These are phyloP conservation scores for Cyclophora albipunctata DNA, from an alignment of 2,888 invertebrate species.

Conservation along the genomic window DNA sequence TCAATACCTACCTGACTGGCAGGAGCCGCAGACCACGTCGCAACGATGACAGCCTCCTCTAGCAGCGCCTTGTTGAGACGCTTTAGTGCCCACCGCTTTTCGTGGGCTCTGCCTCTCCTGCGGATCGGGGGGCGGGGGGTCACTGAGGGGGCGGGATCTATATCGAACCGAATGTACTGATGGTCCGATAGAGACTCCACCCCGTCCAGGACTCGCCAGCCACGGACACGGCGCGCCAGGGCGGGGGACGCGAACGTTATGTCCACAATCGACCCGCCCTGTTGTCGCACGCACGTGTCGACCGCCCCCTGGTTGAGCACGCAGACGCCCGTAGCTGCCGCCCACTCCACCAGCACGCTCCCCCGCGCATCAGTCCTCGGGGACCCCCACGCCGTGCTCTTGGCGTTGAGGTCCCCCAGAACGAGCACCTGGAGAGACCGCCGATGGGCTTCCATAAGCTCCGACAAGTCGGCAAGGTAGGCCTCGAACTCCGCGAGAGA, in stretches of 20 bases:
- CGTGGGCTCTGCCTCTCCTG: too few species aligned
- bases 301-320: neutral
- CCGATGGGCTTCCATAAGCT: neutral
- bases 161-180: neutral
- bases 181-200: neutral
- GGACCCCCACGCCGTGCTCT: neutral
- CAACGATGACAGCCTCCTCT: too few species aligned
- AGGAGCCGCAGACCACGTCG: too few species aligned
- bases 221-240: neutral
- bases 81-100: too few species aligned
- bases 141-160: neutral
- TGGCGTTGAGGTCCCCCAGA: neutral
- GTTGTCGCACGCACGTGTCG: neutral
- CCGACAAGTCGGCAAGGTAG: neutral
- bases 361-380: neutral
- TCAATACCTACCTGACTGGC: neutral
- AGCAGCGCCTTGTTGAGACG: too few species aligned
- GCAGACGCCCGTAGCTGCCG: too few species aligned
- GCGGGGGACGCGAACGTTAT: neutral
- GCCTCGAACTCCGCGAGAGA: constrained; percentile 14
- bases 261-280: constrained; percentile 4
- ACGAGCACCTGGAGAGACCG: neutral
- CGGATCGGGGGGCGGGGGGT: too few species aligned
- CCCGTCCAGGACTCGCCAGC: neutral
- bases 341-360: neutral